Evolutionary conservation across 2,888 invertebrate species (phyloP).

Genomic region (Tenthredo livida): DNA sequence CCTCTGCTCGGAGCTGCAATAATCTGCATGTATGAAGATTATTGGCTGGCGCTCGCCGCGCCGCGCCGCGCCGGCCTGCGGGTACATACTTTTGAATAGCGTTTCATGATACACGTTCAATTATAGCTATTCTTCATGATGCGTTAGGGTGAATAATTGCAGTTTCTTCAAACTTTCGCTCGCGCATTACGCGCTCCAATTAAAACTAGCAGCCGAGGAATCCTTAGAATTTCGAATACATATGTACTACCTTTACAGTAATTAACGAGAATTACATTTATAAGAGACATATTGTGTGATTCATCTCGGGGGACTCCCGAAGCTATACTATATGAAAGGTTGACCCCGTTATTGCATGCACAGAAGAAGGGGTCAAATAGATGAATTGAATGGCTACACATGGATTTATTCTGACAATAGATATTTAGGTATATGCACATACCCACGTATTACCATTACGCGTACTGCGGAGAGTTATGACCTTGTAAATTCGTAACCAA

Average conservation of each 20-base stretch:
- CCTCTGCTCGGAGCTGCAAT: too few species aligned
- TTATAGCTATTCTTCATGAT: neutral
- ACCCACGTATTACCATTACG: neutral
- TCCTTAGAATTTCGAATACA: neutral
- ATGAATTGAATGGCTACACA: slow-evolving; percentile 22
- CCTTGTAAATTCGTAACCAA: neutral
- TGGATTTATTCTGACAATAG: slow-evolving; percentile 30
- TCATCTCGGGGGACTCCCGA: neutral
- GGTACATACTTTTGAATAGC: neutral
- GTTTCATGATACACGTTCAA: neutral
- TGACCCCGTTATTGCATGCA: neutral
- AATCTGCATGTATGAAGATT: too few species aligned
- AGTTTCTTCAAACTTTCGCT: slow-evolving; percentile 34
- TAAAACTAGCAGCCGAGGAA: neutral
- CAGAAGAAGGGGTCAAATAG: slow-evolving; percentile 14
- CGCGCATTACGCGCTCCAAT: slow-evolving; percentile 14
- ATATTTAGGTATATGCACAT: neutral
- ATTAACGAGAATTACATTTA: neutral
- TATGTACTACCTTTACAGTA: too few species aligned
- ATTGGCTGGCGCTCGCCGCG: too few species aligned
- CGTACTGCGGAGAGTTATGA: neutral
- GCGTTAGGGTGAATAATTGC: slow-evolving; percentile 6
- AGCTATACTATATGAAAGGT: neutral
- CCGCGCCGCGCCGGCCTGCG: too few species aligned
- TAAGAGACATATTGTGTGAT: neutral